A percentile compares a stretch with the other conserved stretches of the same genome.
These are phyloP conservation scores for Machimus rusticus DNA, from an alignment of 2,888 invertebrate species.

Conservation along the genomic window DNA sequence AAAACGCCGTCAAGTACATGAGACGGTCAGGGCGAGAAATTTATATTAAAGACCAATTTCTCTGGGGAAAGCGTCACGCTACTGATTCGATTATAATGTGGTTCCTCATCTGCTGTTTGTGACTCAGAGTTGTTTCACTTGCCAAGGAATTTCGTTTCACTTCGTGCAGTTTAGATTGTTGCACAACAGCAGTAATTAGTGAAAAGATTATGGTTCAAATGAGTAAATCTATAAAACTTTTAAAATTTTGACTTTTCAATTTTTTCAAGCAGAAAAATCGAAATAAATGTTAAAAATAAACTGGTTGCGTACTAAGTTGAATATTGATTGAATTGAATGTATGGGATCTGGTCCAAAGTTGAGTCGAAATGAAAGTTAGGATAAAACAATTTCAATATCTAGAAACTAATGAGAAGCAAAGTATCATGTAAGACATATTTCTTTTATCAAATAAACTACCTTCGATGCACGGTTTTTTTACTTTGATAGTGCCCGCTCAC, in stretches of 20 bases:
- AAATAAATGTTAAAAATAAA: neutral
- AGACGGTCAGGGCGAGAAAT: neutral
- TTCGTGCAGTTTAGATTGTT: neutral
- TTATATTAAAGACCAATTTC: neutral
- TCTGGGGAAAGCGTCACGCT: neutral
- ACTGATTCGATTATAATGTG: neutral
- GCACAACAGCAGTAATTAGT: neutral
- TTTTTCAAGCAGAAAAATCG: neutral
- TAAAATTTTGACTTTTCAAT: neutral
- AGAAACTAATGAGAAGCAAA: too few species aligned
- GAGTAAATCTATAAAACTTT: neutral
- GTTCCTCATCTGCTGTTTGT: neutral
- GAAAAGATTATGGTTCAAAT: neutral
- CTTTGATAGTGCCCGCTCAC: too few species aligned
- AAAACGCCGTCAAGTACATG: neutral
- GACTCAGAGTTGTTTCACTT: neutral
- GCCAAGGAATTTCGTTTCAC: neutral
- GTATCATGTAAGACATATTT: too few species aligned
- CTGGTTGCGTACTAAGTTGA: too few species aligned
- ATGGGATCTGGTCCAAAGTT: too few species aligned
- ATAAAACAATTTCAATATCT: too few species aligned
- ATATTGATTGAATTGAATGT: too few species aligned
- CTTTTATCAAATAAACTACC: too few species aligned
- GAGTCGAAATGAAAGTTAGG: too few species aligned
- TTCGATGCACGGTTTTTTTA: too few species aligned